These are phyloP conservation scores for Neosilurus hyrtlii DNA, from an alignment of 2,797 vertebrate species.

Conservation along the genomic window DNA sequence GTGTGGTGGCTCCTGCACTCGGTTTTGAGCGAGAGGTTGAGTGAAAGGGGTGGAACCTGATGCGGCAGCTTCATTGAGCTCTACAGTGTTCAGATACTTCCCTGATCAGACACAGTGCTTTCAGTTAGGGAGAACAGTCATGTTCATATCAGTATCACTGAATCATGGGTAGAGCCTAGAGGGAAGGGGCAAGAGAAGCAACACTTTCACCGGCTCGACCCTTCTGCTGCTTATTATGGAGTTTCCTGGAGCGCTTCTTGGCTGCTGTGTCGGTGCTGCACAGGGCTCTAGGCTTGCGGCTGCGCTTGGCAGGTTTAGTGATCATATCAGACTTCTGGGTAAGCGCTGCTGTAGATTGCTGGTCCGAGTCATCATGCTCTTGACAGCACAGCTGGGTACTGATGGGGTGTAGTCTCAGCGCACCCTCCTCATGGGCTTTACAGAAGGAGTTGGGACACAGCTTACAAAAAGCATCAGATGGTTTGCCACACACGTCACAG, in stretches of 20 bases:
- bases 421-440: slow-evolving; percentile 88
- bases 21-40: slow-evolving; percentile 18
- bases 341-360: slow-evolving; percentile 40
- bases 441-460: slow-evolving; percentile 98
- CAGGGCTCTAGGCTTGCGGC: slow-evolving; percentile 23
- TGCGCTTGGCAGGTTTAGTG: slow-evolving; percentile 63
- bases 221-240: slow-evolving; percentile 67
- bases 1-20: slow-evolving; percentile 56
- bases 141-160: slow-evolving; percentile 43
- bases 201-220: slow-evolving; percentile 56
- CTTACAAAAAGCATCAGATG: slow-evolving; percentile 89
- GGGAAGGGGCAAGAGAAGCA: slow-evolving; percentile 45
- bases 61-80: slow-evolving; percentile 73
- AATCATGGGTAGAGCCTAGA: slow-evolving; percentile 59
- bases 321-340: slow-evolving; percentile 60
- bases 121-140: slow-evolving; percentile 52
- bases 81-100: slow-evolving; percentile 67
- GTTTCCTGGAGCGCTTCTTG: slow-evolving; percentile 64
- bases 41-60: slow-evolving; percentile 50
- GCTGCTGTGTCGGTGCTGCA: neutral
- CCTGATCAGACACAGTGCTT: slow-evolving; percentile 71
- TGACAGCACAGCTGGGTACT: slow-evolving; percentile 83
- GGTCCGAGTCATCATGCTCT: slow-evolving; percentile 83
- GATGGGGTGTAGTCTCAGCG: slow-evolving; percentile 70
- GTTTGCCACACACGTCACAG: slow-evolving; percentile 95